Evolutionary conservation across 2,113 vertebrate genomes (phyloP).

Genomic region (Sander lucioperca): DNA sequence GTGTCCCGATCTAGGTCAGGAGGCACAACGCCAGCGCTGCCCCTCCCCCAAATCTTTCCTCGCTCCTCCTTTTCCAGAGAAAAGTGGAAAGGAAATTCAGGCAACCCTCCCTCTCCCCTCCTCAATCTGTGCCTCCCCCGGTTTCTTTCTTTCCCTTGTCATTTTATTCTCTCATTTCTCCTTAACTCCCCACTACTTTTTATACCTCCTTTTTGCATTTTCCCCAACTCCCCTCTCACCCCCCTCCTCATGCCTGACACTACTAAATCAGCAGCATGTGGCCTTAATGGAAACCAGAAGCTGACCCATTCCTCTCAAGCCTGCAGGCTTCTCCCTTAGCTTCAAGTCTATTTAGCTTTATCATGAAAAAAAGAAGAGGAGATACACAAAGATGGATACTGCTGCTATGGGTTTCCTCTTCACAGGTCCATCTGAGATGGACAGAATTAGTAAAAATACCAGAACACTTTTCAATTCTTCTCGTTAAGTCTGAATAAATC

Average conservation of each 20-base stretch:
- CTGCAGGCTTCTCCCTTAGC: slow-evolving; percentile 51
- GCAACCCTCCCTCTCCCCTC: slow-evolving; percentile 25
- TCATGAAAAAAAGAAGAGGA: slow-evolving; percentile 1
- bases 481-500: slow-evolving; percentile 30
- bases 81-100: slow-evolving; percentile 62
- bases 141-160: slow-evolving; percentile 25
- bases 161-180: slow-evolving; percentile 55
- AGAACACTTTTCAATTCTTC: neutral
- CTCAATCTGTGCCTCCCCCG: neutral
- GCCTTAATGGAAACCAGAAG: slow-evolving; percentile 80
- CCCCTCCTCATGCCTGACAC: slow-evolving; percentile 43
- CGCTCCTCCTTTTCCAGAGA: slow-evolving; percentile 48
- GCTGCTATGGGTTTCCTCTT: slow-evolving; percentile 10
- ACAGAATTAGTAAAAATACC: slow-evolving; percentile 10
- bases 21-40: slow-evolving; percentile 78
- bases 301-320: slow-evolving; percentile 53
- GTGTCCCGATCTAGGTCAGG: slow-evolving; percentile 78
- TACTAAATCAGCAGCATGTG: slow-evolving; percentile 83
- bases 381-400: neutral
- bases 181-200: slow-evolving; percentile 12
- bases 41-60: slow-evolving; percentile 45
- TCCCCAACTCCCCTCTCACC: neutral
- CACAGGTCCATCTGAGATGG: neutral
- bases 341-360: slow-evolving; percentile 25
- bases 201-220: slow-evolving; percentile 36